phyloP scores from a whole-genome alignment of 2,113 vertebrate species.

The Lycocorax pyrrhopterus region DNA sequence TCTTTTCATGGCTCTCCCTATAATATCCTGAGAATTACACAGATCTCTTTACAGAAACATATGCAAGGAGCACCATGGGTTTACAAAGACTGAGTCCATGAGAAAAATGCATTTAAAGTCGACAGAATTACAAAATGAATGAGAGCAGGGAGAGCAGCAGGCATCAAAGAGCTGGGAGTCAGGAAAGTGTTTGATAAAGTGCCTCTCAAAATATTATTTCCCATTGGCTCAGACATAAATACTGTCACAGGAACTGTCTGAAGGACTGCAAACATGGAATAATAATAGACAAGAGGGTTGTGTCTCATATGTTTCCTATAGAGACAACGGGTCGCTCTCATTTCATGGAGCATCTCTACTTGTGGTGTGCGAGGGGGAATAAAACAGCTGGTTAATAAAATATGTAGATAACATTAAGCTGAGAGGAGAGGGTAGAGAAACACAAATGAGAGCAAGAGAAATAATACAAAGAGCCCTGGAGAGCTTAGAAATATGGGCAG shows the following conservation, averaged over 20 bases:
- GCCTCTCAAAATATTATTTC: conserved; percentile 32
- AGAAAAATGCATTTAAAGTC: neutral
- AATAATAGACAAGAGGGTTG: neutral
- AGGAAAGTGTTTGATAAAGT: neutral
- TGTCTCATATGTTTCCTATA: neutral
- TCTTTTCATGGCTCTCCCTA: neutral
- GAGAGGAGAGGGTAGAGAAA: neutral
- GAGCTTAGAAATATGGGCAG: neutral
- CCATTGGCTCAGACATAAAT: conserved; percentile 29
- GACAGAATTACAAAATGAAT: neutral
- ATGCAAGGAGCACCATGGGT: neutral
- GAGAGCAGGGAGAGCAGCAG: conserved; percentile 12
- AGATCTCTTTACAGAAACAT: neutral
- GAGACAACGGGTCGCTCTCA: neutral
- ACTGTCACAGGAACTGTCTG: neutral
- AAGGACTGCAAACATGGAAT: conserved; percentile 11
- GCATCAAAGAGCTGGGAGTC: conserved; percentile 15
- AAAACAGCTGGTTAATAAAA: conserved; percentile 38
- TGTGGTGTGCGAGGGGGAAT: neutral
- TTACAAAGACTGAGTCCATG: neutral
- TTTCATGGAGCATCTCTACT: neutral
- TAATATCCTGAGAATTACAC: neutral
- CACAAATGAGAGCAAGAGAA: neutral
- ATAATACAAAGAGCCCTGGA: neutral
- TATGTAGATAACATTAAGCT: conserved; percentile 6